Conservation (phyloP, 2,888 invertebrate genomes). For the Listrodromus nycthemerus region DNA sequence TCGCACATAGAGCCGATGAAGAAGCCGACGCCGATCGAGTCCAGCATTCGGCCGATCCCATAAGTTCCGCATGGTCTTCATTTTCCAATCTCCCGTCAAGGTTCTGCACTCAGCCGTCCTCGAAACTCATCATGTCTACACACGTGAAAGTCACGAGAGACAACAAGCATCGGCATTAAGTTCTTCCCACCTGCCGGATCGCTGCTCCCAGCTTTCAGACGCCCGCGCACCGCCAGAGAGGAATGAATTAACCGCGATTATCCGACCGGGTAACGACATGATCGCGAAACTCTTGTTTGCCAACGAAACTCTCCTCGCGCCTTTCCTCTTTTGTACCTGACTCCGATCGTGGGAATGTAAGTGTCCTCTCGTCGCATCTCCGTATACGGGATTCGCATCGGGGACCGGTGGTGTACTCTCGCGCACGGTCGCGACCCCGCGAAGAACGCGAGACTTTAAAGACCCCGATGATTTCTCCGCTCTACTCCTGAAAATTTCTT, state of each 20-base stretch:
- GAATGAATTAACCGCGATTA: constrained; percentile 10
- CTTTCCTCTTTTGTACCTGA: constrained; percentile 16
- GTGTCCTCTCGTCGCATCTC: constrained; percentile 2
- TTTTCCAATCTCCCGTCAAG: neutral
- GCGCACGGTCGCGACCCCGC: constrained; percentile 1
- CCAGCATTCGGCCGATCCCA: constrained; percentile 11
- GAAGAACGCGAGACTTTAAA: neutral
- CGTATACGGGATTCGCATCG: constrained; percentile 9
- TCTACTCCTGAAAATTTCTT: neutral
- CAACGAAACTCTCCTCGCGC: constrained; percentile 24
- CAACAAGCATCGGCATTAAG: neutral
- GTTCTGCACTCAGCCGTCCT: neutral
- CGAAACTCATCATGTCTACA: neutral
- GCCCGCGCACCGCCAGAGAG: neutral
- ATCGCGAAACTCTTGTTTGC: constrained; percentile 30
- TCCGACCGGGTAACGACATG: neutral
- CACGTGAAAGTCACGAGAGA: constrained; percentile 57
- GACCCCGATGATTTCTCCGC: neutral
- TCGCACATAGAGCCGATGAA: neutral
- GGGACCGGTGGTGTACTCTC: neutral
- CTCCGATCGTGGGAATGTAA: constrained; percentile 15
- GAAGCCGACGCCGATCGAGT: neutral
- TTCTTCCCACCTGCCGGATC: neutral
- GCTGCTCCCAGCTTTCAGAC: constrained; percentile 1
- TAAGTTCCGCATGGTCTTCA: neutral